Evolutionary conservation across 2,888 invertebrate genomes (phyloP), one percentile per base, ranked within the genome.

Genomic region (Xylota sylvarum): DNA sequence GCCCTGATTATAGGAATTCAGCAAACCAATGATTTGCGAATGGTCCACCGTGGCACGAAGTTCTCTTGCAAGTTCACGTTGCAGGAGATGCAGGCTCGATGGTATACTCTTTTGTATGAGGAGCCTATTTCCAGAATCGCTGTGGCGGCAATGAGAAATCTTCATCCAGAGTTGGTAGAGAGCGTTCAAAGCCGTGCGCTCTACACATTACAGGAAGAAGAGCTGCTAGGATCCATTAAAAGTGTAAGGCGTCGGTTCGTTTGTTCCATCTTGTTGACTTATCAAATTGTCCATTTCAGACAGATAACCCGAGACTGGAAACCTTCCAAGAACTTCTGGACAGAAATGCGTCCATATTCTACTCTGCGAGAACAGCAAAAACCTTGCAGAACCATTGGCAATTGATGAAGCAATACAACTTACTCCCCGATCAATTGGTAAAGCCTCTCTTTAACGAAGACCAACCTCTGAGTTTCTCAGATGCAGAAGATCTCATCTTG

Each of bases 31-130:
- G 97, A 97, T 90, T 92, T 97, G 77, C 94, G 96, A 50, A 95
- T 95, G 90, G 96, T 99, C 0, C 97, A 98, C 91, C 94, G 97
- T 87, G 98, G 98, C 5, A 96, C 98, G 0, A 98, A 98, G 91
- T 99, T 99, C 93, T 98, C 99, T 0, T 98, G 98, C 90, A 96
- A 97, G 79, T 99, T 98, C 92, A 97, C 98, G 0, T 93, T 98
- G 27, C 96, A 97, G 90, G 99, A 99, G 91, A 94, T 99, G 69
- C 98, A 98, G 90, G 97, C 98, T 73, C 95, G 99, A 64, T 99
- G 99, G 99, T 98, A 98, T 92, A 97, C 98, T 0, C 92, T 99
- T 73, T 93, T 99, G 23, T 99, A 99, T 92, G 98, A 99, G 93
- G 97, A 97, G n/a, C 95, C 97, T 56, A 96, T 99, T 60, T 98